These are phyloP conservation scores for Melanotaenia parkinsoni DNA, from an alignment of 2,797 vertebrate species.

Conservation along the genomic window DNA sequence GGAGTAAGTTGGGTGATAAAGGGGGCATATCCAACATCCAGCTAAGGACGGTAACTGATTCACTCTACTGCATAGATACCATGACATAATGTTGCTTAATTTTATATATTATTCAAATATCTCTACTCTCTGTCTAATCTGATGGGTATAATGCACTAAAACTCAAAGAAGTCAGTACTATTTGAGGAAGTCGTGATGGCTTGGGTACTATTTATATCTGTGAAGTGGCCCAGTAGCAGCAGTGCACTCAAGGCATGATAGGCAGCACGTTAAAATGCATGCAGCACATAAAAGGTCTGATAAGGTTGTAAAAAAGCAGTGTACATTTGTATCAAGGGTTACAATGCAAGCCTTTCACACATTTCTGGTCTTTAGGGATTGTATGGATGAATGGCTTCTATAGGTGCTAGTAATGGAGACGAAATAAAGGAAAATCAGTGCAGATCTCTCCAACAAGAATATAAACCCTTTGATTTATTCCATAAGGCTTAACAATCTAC, in stretches of 20 bases:
- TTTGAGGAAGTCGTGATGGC: conserved; percentile 47
- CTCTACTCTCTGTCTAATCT: conserved; percentile 24
- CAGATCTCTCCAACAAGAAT: conserved; percentile 24
- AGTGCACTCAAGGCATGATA: conserved; percentile 54
- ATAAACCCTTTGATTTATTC: conserved; percentile 28
- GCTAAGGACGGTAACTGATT: conserved; percentile 9
- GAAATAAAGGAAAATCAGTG: conserved; percentile 7
- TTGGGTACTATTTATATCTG: conserved; percentile 56
- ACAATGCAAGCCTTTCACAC: conserved; percentile 36
- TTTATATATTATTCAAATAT: conserved; percentile 13
- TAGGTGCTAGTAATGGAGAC: conserved; percentile 21
- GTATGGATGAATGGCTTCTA: conserved; percentile 36
- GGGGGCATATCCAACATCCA: conserved; percentile 32
- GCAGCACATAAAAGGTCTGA: conserved; percentile 20
- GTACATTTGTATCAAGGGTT: conserved; percentile 41
- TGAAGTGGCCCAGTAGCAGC: conserved; percentile 47
- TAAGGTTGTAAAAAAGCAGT: conserved; percentile 44
- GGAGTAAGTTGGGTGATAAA: conserved; percentile 59
- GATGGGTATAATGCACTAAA: conserved; percentile 17
- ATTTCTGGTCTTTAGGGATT: conserved; percentile 28
- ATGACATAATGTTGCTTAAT: neutral
- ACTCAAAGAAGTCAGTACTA: conserved; percentile 25
- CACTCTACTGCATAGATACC: neutral
- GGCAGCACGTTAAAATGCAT: conserved; percentile 20
- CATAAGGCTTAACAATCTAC: conserved; percentile 16